phyloP scores from a whole-genome alignment of 2,888 invertebrate species.

The Blastobasis lacticolella region DNA sequence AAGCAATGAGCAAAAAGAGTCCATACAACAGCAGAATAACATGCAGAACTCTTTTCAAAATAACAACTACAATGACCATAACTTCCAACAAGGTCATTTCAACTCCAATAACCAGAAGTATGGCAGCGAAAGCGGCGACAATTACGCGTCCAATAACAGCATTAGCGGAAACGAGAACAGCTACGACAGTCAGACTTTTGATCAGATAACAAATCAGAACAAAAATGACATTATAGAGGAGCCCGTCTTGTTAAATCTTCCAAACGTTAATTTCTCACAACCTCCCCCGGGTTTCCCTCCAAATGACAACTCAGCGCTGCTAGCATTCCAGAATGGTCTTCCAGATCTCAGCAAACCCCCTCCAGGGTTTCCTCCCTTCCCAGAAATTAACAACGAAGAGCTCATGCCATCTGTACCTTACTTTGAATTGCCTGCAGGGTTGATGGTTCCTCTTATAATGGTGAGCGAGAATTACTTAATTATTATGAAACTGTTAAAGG shows the following conservation, averaged over 20 bases:
- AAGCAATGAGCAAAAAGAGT: constrained; percentile 46
- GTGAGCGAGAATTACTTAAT: constrained; percentile 62
- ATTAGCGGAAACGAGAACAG: constrained; percentile 68
- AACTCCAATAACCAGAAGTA: constrained; percentile 46
- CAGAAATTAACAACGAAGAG: constrained; percentile 76
- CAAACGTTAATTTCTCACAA: constrained; percentile 62
- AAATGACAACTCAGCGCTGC: constrained; percentile 32
- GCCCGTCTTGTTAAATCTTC: constrained; percentile 46
- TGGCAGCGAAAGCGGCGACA: constrained; percentile 61
- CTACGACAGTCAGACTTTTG: constrained; percentile 63
- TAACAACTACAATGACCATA: constrained; percentile 51
- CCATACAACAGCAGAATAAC: constrained; percentile 42
- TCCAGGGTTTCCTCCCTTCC: constrained; percentile 80
- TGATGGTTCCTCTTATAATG: constrained; percentile 98
- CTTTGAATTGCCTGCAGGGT: constrained; percentile 96
- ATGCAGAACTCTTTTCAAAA: constrained; percentile 42
- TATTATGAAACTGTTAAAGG: too few relatives aligned
- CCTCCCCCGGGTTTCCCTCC: constrained; percentile 63
- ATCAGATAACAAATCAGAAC: constrained; percentile 45
- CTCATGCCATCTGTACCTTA: constrained; percentile 94
- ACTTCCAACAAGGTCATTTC: constrained; percentile 42
- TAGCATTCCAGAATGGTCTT: constrained; percentile 75
- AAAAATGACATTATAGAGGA: constrained; percentile 41
- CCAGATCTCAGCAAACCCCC: constrained; percentile 92
- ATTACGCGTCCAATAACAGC: constrained; percentile 58